A percentile compares a stretch with the other conserved stretches of the same genome.
Conservation (phyloP, 2,797 vertebrate genomes). For the Lycodopsis pacificus region DNA sequence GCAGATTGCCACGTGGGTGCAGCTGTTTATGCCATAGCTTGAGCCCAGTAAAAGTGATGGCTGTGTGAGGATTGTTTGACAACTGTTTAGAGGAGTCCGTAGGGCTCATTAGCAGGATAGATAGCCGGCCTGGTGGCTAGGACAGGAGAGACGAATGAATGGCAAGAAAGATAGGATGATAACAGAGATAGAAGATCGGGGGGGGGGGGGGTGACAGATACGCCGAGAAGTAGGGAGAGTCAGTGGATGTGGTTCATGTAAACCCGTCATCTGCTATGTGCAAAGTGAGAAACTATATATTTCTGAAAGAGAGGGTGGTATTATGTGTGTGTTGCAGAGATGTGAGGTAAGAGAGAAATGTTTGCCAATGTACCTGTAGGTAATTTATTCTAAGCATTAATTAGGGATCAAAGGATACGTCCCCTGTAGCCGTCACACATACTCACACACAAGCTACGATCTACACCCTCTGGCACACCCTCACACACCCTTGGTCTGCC, state of each 20-base stretch:
- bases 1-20: slow-evolving; percentile 29
- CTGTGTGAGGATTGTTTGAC: slow-evolving; percentile 92
- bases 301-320: slow-evolving; percentile 11
- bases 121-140: slow-evolving; percentile 81
- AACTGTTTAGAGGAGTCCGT: slow-evolving; percentile 91
- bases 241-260: slow-evolving; percentile 36
- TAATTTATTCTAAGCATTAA: slow-evolving; percentile 81
- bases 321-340: slow-evolving; percentile 3
- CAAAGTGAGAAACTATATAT: slow-evolving; percentile 26
- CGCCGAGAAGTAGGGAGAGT: slow-evolving; percentile 41
- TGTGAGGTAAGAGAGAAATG: not conserved
- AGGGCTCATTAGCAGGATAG: slow-evolving; percentile 92
- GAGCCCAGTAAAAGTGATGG: slow-evolving; percentile 88
- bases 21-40: slow-evolving; percentile 55
- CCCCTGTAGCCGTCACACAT: slow-evolving; percentile 58
- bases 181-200: slow-evolving; percentile 55
- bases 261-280: slow-evolving; percentile 29
- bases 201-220: slow-evolving; percentile 28
- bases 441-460: slow-evolving; percentile 42
- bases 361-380: slow-evolving; percentile 71
- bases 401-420: slow-evolving; percentile 84
- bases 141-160: slow-evolving; percentile 70
- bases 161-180: slow-evolving; percentile 70
- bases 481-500: slow-evolving; percentile 50
- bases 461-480: slow-evolving; percentile 56